Percentiles rank a stretch among this genome's conserved stretches.
Conservation (phyloP, 2,797 vertebrate genomes). For the Adrianichthys oophorus region DNA sequence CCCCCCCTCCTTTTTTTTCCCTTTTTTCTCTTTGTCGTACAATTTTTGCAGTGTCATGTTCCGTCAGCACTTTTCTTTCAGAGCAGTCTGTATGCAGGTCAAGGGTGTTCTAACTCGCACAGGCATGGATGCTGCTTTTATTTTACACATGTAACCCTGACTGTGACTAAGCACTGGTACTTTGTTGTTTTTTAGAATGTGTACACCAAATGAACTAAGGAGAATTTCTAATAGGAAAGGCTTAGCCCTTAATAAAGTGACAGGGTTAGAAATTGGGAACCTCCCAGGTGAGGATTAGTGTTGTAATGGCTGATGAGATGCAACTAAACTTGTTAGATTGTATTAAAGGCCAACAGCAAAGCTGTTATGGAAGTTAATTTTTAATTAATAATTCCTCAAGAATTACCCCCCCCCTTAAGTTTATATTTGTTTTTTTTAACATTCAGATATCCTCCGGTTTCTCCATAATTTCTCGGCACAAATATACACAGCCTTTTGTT, state of each 20-base stretch:
- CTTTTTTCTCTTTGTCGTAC: conserved; percentile 25
- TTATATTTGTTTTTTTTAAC: neutral
- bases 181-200: neutral
- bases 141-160: neutral
- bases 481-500: neutral
- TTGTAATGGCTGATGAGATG: conserved; percentile 4
- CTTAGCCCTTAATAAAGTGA: conserved; percentile 15
- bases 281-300: conserved; percentile 12
- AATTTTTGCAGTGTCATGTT: conserved; percentile 67
- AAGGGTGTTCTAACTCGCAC: neutral
- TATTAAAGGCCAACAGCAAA: conserved; percentile 3
- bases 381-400: conserved; percentile 14
- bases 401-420: too few relatives aligned
- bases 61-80: conserved; percentile 72
- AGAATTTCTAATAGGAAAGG: neutral
- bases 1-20: conserved; percentile 8
- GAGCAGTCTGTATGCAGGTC: conserved; percentile 8
- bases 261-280: conserved; percentile 8
- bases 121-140: neutral
- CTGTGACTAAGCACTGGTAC: neutral
- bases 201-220: neutral
- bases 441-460: neutral
- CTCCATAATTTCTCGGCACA: neutral
- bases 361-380: conserved; percentile 2
- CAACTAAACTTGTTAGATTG: conserved; percentile 4